Conservation (phyloP, 2,888 invertebrate genomes). For the Lasius platythorax region DNA sequence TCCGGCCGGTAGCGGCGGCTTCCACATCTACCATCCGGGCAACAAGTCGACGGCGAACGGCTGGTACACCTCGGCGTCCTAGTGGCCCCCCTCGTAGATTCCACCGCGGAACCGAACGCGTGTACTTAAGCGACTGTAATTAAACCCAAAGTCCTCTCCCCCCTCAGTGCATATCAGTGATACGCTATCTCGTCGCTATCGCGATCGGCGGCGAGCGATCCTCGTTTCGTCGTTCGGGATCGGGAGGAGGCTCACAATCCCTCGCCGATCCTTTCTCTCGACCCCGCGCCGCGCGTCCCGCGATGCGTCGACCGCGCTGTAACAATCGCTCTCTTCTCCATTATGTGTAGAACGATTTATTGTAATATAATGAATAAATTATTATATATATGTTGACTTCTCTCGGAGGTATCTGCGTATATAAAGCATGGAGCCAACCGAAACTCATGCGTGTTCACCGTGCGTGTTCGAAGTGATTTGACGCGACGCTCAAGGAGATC, state of each 20-base stretch:
- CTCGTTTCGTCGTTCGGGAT: constrained; percentile 58
- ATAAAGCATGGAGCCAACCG: constrained; percentile 54
- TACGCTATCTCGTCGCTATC: constrained; percentile 53
- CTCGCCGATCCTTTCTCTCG: constrained; percentile 19
- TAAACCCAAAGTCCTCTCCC: constrained; percentile 77
- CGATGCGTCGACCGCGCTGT: constrained; percentile 11
- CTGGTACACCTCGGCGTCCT: constrained; percentile 93
- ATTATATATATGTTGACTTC: constrained; percentile 75
- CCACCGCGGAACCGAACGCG: constrained; percentile 66
- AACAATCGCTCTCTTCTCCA: constrained; percentile 61
- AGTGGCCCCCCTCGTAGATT: constrained; percentile 84
- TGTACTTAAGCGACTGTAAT: constrained; percentile 83
- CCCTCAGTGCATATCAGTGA: constrained; percentile 74
- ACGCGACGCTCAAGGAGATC: constrained; percentile 63
- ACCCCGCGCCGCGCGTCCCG: background rate
- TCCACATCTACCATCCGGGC: constrained; percentile 94
- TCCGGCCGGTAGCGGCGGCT: constrained; percentile 90
- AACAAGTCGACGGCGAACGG: constrained; percentile 92
- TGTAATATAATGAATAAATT: constrained; percentile 77
- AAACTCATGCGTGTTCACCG: constrained; percentile 55
- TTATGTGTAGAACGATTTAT: constrained; percentile 75
- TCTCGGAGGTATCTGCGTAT: constrained; percentile 70
- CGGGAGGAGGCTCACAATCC: background rate
- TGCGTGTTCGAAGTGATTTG: constrained; percentile 66
- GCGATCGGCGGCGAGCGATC: constrained; percentile 45